Conservation (phyloP, 2,888 invertebrate genomes). For the Caenorhabditis sinica region DNA sequence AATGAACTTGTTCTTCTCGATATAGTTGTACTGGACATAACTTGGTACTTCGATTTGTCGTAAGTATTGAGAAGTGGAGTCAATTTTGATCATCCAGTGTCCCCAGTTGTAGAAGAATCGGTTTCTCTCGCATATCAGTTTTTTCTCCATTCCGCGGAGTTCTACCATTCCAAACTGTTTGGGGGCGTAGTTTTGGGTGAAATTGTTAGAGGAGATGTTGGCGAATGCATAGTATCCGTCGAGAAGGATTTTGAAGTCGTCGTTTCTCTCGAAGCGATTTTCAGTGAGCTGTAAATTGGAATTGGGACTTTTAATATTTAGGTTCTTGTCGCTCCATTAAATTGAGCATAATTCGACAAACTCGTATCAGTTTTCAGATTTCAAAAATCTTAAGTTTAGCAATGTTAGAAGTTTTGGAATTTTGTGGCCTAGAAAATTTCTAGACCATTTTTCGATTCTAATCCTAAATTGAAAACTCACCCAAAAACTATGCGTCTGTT, state of each 20-base stretch:
- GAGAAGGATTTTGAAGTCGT: conserved; percentile 91
- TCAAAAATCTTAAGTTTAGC: too few species aligned
- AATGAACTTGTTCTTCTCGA: conserved; percentile 78
- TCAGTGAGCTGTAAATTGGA: conserved; percentile 80
- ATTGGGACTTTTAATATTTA: too few species aligned
- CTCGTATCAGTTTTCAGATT: too few species aligned
- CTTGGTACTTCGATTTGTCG: conserved; percentile 70
- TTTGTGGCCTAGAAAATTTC: too few species aligned
- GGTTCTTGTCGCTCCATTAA: too few species aligned
- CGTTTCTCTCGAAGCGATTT: conserved; percentile 89
- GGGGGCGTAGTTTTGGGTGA: conserved; percentile 91
- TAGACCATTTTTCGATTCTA: too few species aligned
- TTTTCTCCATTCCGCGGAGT: conserved; percentile 94
- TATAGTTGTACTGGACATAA: conserved; percentile 82
- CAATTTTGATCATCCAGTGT: conserved; percentile 81
- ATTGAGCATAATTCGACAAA: too few species aligned
- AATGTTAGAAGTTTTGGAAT: too few species aligned
- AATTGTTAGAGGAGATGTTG: conserved; percentile 91
- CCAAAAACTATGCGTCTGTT: conserved; percentile 75
- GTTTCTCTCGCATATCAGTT: conserved; percentile 88
- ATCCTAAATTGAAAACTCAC: conserved; percentile 54
- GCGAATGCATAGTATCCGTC: conserved; percentile 95
- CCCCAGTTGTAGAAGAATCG: conserved; percentile 82
- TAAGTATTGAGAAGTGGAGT: conserved; percentile 78
- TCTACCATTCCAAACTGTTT: conserved; percentile 87